phyloP scores from a whole-genome alignment of 2,113 vertebrate genomes.

The Eonycteris spelaea region DNA sequence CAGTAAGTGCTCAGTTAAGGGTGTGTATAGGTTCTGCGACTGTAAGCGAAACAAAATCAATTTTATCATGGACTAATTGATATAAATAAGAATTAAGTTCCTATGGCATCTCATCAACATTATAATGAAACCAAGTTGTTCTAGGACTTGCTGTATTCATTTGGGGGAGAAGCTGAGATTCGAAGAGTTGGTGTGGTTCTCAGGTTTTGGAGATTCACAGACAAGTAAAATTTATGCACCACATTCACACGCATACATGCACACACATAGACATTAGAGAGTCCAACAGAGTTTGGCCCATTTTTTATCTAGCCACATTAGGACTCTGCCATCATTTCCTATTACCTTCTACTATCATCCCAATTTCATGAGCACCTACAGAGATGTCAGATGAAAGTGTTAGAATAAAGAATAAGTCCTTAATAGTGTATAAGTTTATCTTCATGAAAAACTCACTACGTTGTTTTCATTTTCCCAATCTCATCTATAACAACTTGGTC shows the following conservation, averaged over 20 bases:
- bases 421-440: not conserved
- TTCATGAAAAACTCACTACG: not conserved
- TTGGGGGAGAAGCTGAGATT: not conserved
- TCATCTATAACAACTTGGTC: not conserved
- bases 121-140: not conserved
- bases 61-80: not conserved
- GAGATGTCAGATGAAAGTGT: not conserved
- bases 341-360: not conserved
- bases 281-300: not conserved
- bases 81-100: not conserved
- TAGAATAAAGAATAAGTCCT: not conserved
- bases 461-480: not conserved
- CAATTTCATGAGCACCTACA: not conserved
- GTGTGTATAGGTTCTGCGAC: not conserved
- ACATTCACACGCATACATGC: accelerated
- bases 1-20: not conserved
- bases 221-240: not conserved
- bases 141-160: not conserved
- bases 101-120: not conserved
- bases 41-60: not conserved
- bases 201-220: not conserved
- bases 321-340: not conserved
- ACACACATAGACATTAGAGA: not conserved
- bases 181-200: not conserved
- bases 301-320: not conserved